These are phyloP conservation scores for Mus pahari DNA, from an alignment of 2,113 vertebrate species.

Conservation along the genomic window DNA sequence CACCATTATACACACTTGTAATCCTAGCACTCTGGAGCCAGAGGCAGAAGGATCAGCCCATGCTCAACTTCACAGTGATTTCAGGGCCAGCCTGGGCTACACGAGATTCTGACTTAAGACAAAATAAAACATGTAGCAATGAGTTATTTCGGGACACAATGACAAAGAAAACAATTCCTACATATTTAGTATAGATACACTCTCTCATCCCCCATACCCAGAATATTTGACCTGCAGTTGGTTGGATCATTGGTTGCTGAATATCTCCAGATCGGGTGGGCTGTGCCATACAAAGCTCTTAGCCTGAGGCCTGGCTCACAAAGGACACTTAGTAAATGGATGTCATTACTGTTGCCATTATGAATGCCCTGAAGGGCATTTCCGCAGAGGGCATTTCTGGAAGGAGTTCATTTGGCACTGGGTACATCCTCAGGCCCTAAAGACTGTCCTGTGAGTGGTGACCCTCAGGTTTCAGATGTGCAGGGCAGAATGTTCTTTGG, in stretches of 20 bases:
- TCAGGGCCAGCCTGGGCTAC: neutral
- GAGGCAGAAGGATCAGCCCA: neutral
- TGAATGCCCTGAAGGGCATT: neutral
- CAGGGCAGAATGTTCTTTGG: slow-evolving; percentile 21
- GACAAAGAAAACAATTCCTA: neutral
- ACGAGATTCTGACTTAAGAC: neutral
- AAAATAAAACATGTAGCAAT: neutral
- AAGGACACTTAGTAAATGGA: neutral
- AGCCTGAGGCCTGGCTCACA: neutral
- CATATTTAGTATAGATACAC: neutral
- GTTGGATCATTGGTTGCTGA: neutral
- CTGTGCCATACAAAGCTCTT: neutral
- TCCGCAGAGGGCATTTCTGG: slow-evolving; percentile 32
- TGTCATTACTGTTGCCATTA: neutral
- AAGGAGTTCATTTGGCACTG: neutral
- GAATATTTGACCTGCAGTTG: neutral
- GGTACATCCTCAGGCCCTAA: neutral
- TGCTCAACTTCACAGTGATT: neutral
- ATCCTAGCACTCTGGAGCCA: neutral
- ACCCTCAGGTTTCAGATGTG: slow-evolving; percentile 16
- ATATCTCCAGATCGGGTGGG: too few relatives aligned
- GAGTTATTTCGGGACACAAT: neutral
- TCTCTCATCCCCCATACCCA: neutral
- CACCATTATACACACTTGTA: neutral
- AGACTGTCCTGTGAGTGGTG: neutral